Conservation (phyloP, 2,888 invertebrate species). For the Lypha dubia region DNA sequence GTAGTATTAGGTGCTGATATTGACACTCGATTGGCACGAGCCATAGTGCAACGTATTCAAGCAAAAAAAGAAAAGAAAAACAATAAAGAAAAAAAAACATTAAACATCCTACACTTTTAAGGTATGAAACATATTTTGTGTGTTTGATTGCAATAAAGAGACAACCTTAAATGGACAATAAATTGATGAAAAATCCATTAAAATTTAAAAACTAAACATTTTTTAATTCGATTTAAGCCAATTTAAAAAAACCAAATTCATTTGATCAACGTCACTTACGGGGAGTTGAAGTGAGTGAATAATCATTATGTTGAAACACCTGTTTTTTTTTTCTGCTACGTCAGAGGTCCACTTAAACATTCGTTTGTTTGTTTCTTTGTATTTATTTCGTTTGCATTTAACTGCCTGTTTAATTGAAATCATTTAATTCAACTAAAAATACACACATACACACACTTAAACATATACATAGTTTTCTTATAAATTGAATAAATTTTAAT, state of each 20-base stretch:
- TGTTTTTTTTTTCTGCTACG: conserved; percentile 58
- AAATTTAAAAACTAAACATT: conserved; percentile 29
- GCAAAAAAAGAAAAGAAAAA: conserved; percentile 20
- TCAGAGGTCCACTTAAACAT: neutral
- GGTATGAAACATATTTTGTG: conserved; percentile 43
- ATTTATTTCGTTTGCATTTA: conserved; percentile 39
- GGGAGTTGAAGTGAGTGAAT: neutral
- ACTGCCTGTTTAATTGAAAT: conserved; percentile 68
- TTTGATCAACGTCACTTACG: conserved; percentile 7
- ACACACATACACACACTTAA: conserved; percentile 18
- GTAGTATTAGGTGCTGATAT: conserved; percentile 72
- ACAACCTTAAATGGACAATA: conserved; percentile 56
- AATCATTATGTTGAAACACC: conserved; percentile 65
- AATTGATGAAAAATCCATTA: conserved; percentile 59
- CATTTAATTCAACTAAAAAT: conserved; percentile 56
- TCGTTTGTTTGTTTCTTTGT: neutral
- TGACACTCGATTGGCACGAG: conserved; percentile 74
- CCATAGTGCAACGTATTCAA: conserved; percentile 52
- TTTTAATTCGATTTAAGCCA: conserved; percentile 38
- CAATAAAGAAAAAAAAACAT: conserved; percentile 34
- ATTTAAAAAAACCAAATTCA: conserved; percentile 5
- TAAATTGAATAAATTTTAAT: conserved; percentile 70
- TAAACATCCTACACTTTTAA: conserved; percentile 63
- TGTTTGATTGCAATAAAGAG: conserved; percentile 34
- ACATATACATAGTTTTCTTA: conserved; percentile 39